These are phyloP conservation scores for Urocyon cinereoargenteus DNA, from an alignment of 2,797 vertebrate genomes.

Conservation along the genomic window DNA sequence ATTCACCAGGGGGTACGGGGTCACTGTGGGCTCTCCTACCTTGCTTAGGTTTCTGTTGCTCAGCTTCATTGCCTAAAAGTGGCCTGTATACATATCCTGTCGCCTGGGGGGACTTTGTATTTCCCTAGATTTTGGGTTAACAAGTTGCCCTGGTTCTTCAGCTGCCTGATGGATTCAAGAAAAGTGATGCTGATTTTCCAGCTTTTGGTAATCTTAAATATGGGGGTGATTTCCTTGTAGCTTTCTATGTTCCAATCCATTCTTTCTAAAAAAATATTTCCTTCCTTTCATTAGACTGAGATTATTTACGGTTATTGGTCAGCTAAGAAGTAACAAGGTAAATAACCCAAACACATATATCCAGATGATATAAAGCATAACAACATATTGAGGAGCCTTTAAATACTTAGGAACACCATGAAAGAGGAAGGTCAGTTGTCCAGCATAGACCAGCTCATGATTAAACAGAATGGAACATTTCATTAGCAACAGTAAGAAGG, in stretches of 20 bases:
- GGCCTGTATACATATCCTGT: no score
- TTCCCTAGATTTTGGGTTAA: not conserved
- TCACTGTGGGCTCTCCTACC: not conserved
- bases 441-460: not conserved
- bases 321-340: not conserved
- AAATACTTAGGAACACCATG: not conserved
- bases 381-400: not conserved
- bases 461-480: not conserved
- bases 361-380: not conserved
- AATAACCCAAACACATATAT: not conserved
- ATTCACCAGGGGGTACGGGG: not conserved
- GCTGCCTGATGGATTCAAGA: not conserved
- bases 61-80: no score
- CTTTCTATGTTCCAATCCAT: not conserved
- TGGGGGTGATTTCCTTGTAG: not conserved
- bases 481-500: not conserved
- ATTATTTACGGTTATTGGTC: not conserved
- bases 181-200: not conserved
- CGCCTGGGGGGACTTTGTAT: not conserved
- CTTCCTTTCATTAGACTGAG: not conserved
- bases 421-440: not conserved
- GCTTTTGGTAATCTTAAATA: not conserved
- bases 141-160: not conserved
- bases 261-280: not conserved
- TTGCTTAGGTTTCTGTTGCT: not conserved